Evolutionary conservation across 2,113 vertebrate species (phyloP), one percentile per base, ranked within the genome.

Genomic region (Epinephelus fuscoguttatus): DNA sequence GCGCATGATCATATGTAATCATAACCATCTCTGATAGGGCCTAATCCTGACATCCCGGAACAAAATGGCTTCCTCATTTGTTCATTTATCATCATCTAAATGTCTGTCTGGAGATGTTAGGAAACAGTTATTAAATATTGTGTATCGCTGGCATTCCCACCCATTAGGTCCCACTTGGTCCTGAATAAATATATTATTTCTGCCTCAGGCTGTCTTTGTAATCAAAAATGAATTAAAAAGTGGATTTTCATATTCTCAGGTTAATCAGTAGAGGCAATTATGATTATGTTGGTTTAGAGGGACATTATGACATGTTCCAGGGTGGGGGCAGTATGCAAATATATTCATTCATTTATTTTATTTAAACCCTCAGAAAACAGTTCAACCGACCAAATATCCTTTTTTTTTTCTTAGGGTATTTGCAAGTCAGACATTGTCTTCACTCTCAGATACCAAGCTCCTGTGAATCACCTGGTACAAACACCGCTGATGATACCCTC

Each of bases 211-310:
- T 67, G 23, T 73, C 42, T 59, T 66, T 56, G 45, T 63, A 67
- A 88, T 91, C 69, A 81, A 81, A 78, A 49, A 42, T 30, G 8
- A 84, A 76, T 78, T 61, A 53, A 57, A 42, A 33, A 74, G 21
- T n/a, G 12, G 10, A 33, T 75, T 75, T 83, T 70, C 64, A 78
- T 84, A 53, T 67, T 66, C 30, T 47, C 50, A 82, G 49, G 53
- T 57, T 66, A 68, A 40, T 64, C 30, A 60, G 8, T 37, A 9
- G n/a, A 27, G 62, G 30, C 9, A 47, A 30, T 52, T 62, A 60
- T 67, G 14, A 68, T 62, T 49, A 47, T 59, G 45, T 63, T 60
- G 18, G 53, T 78, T 78, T 63, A 18, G 2, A 21, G 6, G 25
- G 25, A 27, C 1, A 63, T 62, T 18, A 37, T 45, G 19, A 37